Evolutionary conservation across 2,888 invertebrate species (phyloP).

Genomic region (Agrochola lychnidis): DNA sequence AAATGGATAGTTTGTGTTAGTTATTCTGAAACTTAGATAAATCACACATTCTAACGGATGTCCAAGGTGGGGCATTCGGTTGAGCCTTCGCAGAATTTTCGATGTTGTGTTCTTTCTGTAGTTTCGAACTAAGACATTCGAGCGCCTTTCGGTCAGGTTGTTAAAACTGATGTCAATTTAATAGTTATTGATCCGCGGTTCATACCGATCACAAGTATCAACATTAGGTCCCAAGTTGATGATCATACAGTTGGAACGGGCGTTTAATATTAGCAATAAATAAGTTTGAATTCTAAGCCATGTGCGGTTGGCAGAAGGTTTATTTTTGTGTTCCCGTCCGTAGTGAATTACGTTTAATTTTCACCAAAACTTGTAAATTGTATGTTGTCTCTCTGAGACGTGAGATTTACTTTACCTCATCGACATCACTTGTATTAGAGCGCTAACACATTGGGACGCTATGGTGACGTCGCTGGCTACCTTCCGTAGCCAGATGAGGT

Average conservation of each 20-base stretch:
- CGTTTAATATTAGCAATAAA: conserved; percentile 64
- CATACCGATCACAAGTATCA: conserved; percentile 33
- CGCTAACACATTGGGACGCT: too few species aligned
- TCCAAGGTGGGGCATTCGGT: conserved; percentile 24
- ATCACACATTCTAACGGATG: conserved; percentile 35
- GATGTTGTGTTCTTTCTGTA: conserved; percentile 49
- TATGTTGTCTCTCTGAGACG: conserved; percentile 64
- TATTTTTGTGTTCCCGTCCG: conserved; percentile 89
- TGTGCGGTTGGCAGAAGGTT: conserved; percentile 77
- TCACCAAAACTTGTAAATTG: conserved; percentile 76
- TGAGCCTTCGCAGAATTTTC: conserved; percentile 25
- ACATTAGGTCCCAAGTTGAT: conserved; percentile 33
- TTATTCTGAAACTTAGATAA: conserved; percentile 43
- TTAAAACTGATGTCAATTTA: conserved; percentile 66
- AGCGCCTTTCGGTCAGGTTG: conserved; percentile 59
- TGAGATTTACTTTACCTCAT: conserved; percentile 73
- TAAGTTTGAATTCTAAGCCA: conserved; percentile 67
- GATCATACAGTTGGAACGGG: conserved; percentile 51
- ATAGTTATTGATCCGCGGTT: conserved; percentile 42
- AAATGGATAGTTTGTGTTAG: conserved; percentile 56
- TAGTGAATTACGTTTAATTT: conserved; percentile 82
- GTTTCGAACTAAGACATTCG: conserved; percentile 42
- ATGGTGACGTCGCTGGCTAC: too few species aligned
- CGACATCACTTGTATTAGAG: conserved; percentile 63
- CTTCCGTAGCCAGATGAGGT: too few species aligned